Conservation (phyloP, 2,797 vertebrate genomes). For the Valencia hispanica region DNA sequence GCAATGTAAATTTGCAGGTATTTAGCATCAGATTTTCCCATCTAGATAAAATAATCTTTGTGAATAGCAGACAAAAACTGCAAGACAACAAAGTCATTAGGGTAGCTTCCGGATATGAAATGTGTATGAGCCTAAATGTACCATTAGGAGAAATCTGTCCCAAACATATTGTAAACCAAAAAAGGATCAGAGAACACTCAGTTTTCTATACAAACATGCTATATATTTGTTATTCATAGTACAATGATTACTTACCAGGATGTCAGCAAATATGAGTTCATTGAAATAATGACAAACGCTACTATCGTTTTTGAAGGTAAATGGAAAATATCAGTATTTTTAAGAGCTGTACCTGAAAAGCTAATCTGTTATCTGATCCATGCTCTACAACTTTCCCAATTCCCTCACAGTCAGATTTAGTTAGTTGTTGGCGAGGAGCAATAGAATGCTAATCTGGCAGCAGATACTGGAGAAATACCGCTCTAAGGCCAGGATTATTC, state of each 20-base stretch:
- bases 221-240: neutral
- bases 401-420: conserved; percentile 31
- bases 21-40: conserved; percentile 19
- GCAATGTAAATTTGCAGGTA: conserved; percentile 44
- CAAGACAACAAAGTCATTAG: conserved; percentile 49
- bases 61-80: conserved; percentile 23
- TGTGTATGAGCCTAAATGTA: conserved; percentile 36
- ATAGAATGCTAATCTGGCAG: conserved; percentile 56
- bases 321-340: neutral
- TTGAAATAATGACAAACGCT: neutral
- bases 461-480: conserved; percentile 39
- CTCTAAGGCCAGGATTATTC: conserved; percentile 58
- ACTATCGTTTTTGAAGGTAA: conserved; percentile 3
- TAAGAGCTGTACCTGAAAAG: conserved; percentile 10
- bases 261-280: neutral
- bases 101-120: conserved; percentile 47
- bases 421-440: conserved; percentile 31
- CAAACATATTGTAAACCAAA: neutral
- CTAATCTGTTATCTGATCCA: conserved; percentile 14
- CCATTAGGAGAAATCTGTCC: conserved; percentile 1
- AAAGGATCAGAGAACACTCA: neutral
- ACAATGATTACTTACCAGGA: neutral
- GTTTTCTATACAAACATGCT: neutral
- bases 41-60: conserved; percentile 29
- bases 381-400: conserved; percentile 8